A percentile compares a stretch with the other conserved stretches of the same genome.
Evolutionary conservation across 2,797 vertebrate genomes (phyloP).

Genomic region (Tenualosa ilisha): DNA sequence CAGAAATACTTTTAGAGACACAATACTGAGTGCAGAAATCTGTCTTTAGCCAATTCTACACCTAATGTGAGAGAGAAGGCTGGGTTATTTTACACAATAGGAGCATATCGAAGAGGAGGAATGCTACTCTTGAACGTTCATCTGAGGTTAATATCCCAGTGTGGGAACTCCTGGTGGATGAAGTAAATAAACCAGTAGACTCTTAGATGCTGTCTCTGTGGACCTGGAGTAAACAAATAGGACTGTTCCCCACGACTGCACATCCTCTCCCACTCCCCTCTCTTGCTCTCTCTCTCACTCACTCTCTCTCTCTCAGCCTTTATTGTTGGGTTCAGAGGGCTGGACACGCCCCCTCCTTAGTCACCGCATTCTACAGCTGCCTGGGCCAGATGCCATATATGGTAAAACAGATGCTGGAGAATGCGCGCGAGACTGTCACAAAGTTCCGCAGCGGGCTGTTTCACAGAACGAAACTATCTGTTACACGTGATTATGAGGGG

Average conservation of each 20-base stretch:
- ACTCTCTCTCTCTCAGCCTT: background rate
- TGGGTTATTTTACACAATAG: background rate
- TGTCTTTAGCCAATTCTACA: background rate
- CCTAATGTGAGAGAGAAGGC: background rate
- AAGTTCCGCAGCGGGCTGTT: background rate
- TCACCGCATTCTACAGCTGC: slow-evolving; percentile 30
- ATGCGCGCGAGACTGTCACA: background rate
- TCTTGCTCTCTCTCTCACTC: background rate
- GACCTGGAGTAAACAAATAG: slow-evolving; percentile 20
- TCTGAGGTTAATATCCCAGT: slow-evolving; percentile 1
- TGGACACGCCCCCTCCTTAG: slow-evolving; percentile 66
- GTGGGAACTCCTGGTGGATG: slow-evolving; percentile 2
- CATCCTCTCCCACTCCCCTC: background rate
- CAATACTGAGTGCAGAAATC: background rate
- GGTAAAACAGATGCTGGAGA: slow-evolving; percentile 41
- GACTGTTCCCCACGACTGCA: background rate
- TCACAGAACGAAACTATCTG: slow-evolving; percentile 19
- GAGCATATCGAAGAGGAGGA: background rate
- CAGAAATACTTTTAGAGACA: background rate
- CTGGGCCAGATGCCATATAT: slow-evolving; percentile 58
- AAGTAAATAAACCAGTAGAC: background rate
- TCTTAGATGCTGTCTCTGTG: slow-evolving; percentile 12
- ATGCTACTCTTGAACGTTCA: background rate
- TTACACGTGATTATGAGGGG: background rate
- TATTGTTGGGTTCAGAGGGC: background rate